Base-by-base conservation (phyloP, 1,140 invertebrate genomes). In the Aphidius ervi region DNA sequence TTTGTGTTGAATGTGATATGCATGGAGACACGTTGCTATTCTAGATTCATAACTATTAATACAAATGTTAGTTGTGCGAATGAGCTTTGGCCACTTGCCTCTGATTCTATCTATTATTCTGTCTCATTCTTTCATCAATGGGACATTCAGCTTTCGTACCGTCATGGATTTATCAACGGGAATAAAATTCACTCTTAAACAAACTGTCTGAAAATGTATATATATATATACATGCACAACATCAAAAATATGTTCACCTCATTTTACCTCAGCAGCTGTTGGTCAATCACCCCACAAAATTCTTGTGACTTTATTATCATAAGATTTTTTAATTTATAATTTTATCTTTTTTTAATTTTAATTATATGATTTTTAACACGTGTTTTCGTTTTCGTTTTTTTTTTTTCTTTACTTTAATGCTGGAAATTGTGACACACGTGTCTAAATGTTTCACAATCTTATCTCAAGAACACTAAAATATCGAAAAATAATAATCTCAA, bases 31-130 rank as follows among this genome's bases (percentile, higher is more conserved):
- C 23, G 23, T 31, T 31, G 77, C 77, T 79, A 79, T 79, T 79
- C 75, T 78, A 73, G 75, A 77, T 73, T 73, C 75, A 71, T 74
- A 74, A 77, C 76, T 79, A 79, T 79, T 79, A 77, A 79, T 79
- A 79, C 74, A 72, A 67, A 72, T 71, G 69, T 69, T 64, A 57
- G 68, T 65, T 57, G 46, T 60, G 53, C 59, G 54, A 62, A 65
- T 67, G 66, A 41, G 54, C 61, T 54, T 23, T 57, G 47, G 49
- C 55, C 49, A 48, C 56, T 65, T 58, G 49, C 47, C 53, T 37
- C 20, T 53, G 52, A 52, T 43, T 23, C 58, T 20, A 9, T 53
- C 45, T 31, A 50, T 48, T 47, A 8, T 69, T 65, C 54, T 60
- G 37, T 59, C 58, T 55, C 63, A 61, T 68, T 59, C 62, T 70